Conservation (phyloP, 2,888 invertebrate species). For the Oeneis ivallda region DNA sequence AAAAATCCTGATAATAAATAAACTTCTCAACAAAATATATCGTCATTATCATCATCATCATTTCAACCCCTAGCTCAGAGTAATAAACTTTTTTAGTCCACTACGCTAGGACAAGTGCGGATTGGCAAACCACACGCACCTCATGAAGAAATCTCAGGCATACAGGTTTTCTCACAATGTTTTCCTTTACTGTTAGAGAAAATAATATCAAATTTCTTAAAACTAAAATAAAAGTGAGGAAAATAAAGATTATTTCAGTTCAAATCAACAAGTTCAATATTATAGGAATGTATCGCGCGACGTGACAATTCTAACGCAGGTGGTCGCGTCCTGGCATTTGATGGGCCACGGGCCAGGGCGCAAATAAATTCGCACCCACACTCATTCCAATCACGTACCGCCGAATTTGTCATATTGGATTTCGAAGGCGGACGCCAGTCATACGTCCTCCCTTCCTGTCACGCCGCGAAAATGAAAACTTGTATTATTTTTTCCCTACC, state of each 20-base stretch:
- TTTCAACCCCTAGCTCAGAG: too few species aligned
- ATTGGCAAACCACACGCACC: too few species aligned
- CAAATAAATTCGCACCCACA: slow-evolving; percentile 68
- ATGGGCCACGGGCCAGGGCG: slow-evolving; percentile 46
- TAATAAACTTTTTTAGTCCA: too few species aligned
- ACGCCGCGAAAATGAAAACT: slow-evolving; percentile 76
- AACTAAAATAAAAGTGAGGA: too few species aligned
- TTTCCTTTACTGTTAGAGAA: too few species aligned
- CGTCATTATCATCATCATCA: too few species aligned
- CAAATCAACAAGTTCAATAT: slow-evolving; percentile 13
- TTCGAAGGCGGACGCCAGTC: slow-evolving; percentile 71
- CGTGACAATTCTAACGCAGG: slow-evolving; percentile 38
- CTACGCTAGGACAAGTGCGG: too few species aligned
- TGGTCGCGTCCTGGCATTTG: slow-evolving; percentile 43
- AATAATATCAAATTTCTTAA: too few species aligned
- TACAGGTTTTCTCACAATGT: too few species aligned
- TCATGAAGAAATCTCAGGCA: too few species aligned
- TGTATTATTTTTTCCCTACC: slow-evolving; percentile 60
- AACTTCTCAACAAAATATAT: too few species aligned
- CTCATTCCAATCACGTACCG: slow-evolving; percentile 79
- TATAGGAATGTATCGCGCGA: neutral
- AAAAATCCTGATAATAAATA: neutral
- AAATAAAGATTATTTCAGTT: too few species aligned
- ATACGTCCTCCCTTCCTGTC: slow-evolving; percentile 74
- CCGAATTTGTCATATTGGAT: slow-evolving; percentile 82